Conservation (phyloP, 2,113 vertebrate genomes). For the Nothocercus julius region DNA sequence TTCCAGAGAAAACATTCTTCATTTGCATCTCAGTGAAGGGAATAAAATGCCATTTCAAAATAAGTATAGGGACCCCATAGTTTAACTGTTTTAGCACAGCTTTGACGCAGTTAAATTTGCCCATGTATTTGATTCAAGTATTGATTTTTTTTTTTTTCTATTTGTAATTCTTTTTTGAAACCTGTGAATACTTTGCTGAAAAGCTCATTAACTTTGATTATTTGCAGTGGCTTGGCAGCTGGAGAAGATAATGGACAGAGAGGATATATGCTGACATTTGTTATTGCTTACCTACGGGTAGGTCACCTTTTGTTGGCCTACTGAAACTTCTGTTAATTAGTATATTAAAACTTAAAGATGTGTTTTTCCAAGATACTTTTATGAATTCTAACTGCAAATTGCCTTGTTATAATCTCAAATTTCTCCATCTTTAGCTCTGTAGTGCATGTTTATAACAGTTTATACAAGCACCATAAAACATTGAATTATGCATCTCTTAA, state of each 20-base stretch:
- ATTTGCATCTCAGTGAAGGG: neutral
- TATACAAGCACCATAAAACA: neutral
- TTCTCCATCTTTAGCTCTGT: neutral
- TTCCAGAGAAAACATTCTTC: neutral
- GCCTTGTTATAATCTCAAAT: neutral
- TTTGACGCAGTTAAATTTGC: neutral
- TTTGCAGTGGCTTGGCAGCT: constrained; percentile 94
- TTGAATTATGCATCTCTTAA: neutral
- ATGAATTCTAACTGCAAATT: neutral
- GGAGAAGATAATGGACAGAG: constrained; percentile 99
- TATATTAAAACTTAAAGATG: neutral
- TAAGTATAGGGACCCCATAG: neutral
- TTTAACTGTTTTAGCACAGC: neutral
- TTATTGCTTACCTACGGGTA: constrained; percentile 98
- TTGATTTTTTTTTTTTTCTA: neutral
- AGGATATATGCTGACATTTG: constrained; percentile 98
- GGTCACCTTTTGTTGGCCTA: constrained; percentile 68
- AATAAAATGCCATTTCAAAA: too few species aligned
- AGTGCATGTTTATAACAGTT: neutral
- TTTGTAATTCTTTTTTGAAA: neutral
- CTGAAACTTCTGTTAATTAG: constrained; percentile 14
- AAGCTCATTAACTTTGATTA: constrained; percentile 79
- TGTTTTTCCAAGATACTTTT: neutral
- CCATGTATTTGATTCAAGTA: neutral
- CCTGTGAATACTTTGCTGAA: neutral